Conservation (phyloP, 2,888 invertebrate species). For the Microdon myrmicae region DNA sequence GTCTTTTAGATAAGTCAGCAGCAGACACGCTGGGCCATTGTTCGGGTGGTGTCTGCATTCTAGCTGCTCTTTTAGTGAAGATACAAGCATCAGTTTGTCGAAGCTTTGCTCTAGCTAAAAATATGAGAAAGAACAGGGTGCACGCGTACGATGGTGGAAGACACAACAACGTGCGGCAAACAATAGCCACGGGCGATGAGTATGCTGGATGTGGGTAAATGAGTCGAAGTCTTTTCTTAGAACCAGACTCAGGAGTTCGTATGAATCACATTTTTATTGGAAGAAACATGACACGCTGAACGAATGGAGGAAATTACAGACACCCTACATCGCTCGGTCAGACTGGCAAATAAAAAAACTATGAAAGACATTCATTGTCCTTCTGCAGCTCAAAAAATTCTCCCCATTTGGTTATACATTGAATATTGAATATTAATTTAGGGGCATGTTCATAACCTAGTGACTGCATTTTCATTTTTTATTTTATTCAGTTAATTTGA, state of each 20-base stretch:
- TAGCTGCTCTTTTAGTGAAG: conserved; percentile 22
- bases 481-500: too few species aligned
- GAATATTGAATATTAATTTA: too few species aligned
- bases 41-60: conserved; percentile 28
- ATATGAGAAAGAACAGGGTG: conserved; percentile 35
- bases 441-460: too few species aligned
- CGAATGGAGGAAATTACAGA: too few species aligned
- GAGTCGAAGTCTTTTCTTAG: too few species aligned
- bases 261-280: conserved; percentile 20
- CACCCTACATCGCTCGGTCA: too few species aligned
- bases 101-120: conserved; percentile 42
- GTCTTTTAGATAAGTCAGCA: conserved; percentile 13
- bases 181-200: conserved; percentile 40
- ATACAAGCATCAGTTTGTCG: conserved; percentile 37
- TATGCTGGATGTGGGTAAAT: conserved; percentile 30
- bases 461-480: too few species aligned
- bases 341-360: too few species aligned
- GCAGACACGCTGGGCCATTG: conserved; percentile 3
- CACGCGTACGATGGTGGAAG: conserved; percentile 37
- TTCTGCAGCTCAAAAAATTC: too few species aligned
- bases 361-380: too few species aligned
- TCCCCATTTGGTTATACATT: too few species aligned
- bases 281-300: too few species aligned
- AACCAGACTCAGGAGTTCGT: conserved; percentile 2
- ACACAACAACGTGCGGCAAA: conserved; percentile 20